Percentiles rank a stretch among this genome's conserved stretches.
Evolutionary conservation across 2,797 vertebrate genomes (phyloP).

Genomic region (Sciurus carolinensis): DNA sequence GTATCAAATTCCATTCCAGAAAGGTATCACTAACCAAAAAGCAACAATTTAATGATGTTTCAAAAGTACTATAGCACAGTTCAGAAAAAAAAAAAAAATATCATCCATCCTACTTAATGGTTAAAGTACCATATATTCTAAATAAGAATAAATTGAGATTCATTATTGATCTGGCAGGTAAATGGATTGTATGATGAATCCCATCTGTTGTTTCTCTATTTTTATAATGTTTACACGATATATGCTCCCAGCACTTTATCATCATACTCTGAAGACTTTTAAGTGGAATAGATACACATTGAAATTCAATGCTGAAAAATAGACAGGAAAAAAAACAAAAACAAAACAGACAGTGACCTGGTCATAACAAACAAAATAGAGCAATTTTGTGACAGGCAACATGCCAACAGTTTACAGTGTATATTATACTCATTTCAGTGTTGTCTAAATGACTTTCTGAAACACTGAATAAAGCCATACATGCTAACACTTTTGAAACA

Average conservation of each 20-base stretch:
- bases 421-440: neutral
- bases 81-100: neutral
- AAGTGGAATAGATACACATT: conserved; percentile 5
- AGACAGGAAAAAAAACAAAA: too few relatives aligned
- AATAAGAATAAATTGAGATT: neutral
- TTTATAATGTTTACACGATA: conserved; percentile 31
- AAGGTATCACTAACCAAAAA: neutral
- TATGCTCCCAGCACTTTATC: neutral
- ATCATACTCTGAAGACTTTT: conserved; percentile 36
- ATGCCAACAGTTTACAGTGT: neutral
- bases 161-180: neutral
- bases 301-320: conserved; percentile 38
- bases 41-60: neutral
- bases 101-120: neutral
- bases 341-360: neutral
- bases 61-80: neutral
- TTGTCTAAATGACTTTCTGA: conserved; percentile 15
- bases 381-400: neutral
- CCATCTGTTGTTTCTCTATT: neutral
- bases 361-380: neutral
- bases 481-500: neutral
- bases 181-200: conserved; percentile 18
- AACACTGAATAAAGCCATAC: neutral
- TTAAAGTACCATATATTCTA: neutral
- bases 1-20: neutral